Percentiles rank a stretch among this genome's conserved stretches.
Evolutionary conservation across 2,888 invertebrate genomes (phyloP).

Genomic region (Drosophila helvetica): DNA sequence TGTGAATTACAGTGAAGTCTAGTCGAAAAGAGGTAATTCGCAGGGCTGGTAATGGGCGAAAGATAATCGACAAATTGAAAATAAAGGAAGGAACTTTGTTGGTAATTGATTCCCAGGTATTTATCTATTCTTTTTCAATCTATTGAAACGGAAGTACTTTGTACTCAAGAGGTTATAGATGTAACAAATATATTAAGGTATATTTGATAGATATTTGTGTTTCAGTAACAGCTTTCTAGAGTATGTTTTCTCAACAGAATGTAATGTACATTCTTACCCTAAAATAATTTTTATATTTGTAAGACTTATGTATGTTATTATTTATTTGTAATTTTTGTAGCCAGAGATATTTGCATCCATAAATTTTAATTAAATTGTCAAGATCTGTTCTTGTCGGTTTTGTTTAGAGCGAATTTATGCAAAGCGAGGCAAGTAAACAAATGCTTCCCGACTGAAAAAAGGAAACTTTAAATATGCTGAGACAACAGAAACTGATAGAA

Average conservation of each 20-base stretch:
- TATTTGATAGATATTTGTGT: too few species aligned
- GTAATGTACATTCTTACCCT: neutral
- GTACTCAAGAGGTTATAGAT: neutral
- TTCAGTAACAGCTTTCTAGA: too few species aligned
- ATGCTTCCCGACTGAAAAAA: slow-evolving; percentile 11
- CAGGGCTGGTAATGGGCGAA: neutral
- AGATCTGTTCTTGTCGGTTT: slow-evolving; percentile 53
- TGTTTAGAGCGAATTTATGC: slow-evolving; percentile 58
- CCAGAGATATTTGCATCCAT: slow-evolving; percentile 61
- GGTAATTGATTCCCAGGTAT: neutral
- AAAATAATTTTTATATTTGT: neutral
- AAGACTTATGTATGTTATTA: neutral
- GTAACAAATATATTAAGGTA: too few species aligned
- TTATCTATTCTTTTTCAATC: neutral
- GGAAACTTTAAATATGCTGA: slow-evolving; percentile 62
- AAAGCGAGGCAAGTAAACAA: slow-evolving; percentile 66
- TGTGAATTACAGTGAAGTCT: neutral
- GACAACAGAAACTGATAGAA: slow-evolving; percentile 21
- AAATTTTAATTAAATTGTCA: slow-evolving; percentile 70
- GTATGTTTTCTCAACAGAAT: too few species aligned
- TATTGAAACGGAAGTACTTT: neutral
- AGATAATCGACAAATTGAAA: neutral
- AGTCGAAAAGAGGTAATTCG: neutral
- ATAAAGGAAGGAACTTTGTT: neutral
- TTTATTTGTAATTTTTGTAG: slow-evolving; percentile 6